Conservation (phyloP, 2,888 invertebrate species). For the Sepiola atlantica region DNA sequence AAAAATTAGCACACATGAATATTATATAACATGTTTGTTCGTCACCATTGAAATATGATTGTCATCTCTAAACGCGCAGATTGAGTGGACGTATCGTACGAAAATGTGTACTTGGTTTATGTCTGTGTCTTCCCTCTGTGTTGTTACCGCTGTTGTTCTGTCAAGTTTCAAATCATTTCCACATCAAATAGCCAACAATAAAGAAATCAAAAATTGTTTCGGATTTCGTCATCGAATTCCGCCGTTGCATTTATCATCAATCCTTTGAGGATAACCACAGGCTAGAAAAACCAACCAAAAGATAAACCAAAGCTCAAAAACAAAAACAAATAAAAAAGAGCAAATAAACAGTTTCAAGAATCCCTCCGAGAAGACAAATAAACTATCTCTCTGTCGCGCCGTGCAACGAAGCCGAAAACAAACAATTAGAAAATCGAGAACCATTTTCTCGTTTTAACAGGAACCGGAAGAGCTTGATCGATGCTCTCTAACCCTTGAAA, state of each 20-base stretch:
- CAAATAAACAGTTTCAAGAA: neutral
- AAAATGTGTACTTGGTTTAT: neutral
- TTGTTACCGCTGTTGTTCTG: neutral
- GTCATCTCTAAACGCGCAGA: too few relatives aligned
- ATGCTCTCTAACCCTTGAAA: slow-evolving; percentile 9
- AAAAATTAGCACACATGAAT: too few relatives aligned
- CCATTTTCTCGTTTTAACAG: slow-evolving; percentile 32
- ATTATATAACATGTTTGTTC: too few relatives aligned
- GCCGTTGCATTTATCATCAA: neutral
- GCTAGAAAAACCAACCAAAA: neutral
- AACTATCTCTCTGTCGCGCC: neutral
- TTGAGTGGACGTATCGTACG: too few relatives aligned
- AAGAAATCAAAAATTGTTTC: neutral
- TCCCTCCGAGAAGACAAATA: neutral
- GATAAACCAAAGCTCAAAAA: neutral
- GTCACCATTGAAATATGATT: too few relatives aligned
- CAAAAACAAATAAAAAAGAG: neutral
- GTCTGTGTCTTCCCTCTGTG: neutral
- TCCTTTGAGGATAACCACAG: slow-evolving; percentile 32
- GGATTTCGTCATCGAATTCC: slow-evolving; percentile 2
- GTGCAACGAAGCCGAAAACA: neutral
- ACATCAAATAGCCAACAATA: neutral
- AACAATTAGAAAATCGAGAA: slow-evolving; percentile 32
- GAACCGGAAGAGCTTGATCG: slow-evolving; percentile 32
- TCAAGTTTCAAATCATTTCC: neutral